Evolutionary conservation across 2,797 vertebrate species (phyloP).

Genomic region (Parotocinclus haroldoi): DNA sequence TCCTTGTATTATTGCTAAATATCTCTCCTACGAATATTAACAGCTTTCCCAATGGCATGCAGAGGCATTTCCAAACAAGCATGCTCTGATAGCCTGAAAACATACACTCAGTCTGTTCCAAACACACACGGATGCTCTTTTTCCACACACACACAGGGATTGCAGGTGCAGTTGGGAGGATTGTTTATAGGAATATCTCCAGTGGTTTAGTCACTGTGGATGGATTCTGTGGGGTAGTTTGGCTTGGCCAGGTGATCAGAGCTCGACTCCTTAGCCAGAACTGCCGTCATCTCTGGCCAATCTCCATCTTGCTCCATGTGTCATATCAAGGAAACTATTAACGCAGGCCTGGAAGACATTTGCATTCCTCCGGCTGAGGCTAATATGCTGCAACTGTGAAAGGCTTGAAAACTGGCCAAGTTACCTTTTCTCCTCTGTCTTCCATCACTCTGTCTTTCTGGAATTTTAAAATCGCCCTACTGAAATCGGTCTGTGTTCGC

Average conservation of each 20-base stretch:
- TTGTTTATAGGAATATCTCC: constrained; percentile 36
- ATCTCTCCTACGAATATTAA: constrained; percentile 43
- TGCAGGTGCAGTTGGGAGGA: constrained; percentile 9
- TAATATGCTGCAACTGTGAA: constrained; percentile 63
- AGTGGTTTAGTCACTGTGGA: constrained; percentile 30
- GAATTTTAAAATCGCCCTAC: constrained; percentile 7
- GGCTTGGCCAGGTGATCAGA: constrained; percentile 48
- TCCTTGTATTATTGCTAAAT: neutral
- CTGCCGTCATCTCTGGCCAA: constrained; percentile 10
- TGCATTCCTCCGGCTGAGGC: constrained; percentile 64
- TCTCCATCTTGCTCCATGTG: constrained; percentile 34
- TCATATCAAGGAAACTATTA: constrained; percentile 65
- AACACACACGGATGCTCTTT: constrained; percentile 20
- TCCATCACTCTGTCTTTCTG: constrained; percentile 47
- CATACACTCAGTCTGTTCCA: neutral
- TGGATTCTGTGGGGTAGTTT: constrained; percentile 14
- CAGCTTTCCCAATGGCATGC: constrained; percentile 39
- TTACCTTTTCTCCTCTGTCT: constrained; percentile 42
- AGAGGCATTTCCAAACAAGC: constrained; percentile 20
- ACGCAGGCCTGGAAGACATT: constrained; percentile 65
- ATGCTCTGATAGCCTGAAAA: constrained; percentile 10
- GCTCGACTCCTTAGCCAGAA: constrained; percentile 1
- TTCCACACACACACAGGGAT: constrained; percentile 12
- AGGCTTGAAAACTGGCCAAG: constrained; percentile 52
- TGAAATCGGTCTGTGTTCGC: constrained; percentile 1